Evolutionary conservation across 53 echinoderm and acorn worm species (phyloP), one percentile per base, ranked within the genome.

Genomic region (Hippasteria phrygiana): DNA sequence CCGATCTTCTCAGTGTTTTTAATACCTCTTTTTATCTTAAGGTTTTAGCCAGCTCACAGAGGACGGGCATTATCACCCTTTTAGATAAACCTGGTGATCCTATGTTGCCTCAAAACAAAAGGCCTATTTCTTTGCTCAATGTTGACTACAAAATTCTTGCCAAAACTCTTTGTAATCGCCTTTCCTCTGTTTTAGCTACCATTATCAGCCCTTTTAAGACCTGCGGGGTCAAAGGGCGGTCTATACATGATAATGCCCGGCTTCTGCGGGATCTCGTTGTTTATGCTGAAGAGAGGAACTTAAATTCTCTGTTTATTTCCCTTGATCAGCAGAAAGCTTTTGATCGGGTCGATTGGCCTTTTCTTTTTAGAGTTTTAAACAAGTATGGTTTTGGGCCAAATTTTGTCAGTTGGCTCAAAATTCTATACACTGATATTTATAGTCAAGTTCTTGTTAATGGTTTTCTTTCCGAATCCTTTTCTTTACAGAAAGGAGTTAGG

Each of bases 101-200:
- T n/a, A n/a, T n/a, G n/a, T n/a, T n/a, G n/a, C 66, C 89, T 4
- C 0, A 55, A 24, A 88, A 92, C 37, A 80, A 82, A 79, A n/a
- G 92, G n/a, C 92, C 92, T 3, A 92, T 92, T 31, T 73, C 81
- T 32, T 76, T 92, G 3, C 32, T 92, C 0, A 92, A 92, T 73
- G 55, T 63, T 0, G 92, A 92, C 38, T 88, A 81, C 26, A n/a
- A n/a, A n/a, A n/a, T n/a, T n/a, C n/a, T n/a, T n/a, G n/a, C n/a
- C n/a, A n/a, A n/a, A n/a, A 82, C 88, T 73, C 41, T 92, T 5
- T 62, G 88, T 50, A 74, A 73, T 5, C 71, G 92, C 43, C 33
- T 92, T 3, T 12, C 43, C 5, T 55, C 40, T n/a, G n/a, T n/a
- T n/a, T n/a, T n/a, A n/a, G n/a, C 67, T 5, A 20, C 3, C 8